A percentile compares a stretch with the other conserved stretches of the same genome.
phyloP scores from a whole-genome alignment of 2,113 vertebrate species.

The Callithrix jacchus region DNA sequence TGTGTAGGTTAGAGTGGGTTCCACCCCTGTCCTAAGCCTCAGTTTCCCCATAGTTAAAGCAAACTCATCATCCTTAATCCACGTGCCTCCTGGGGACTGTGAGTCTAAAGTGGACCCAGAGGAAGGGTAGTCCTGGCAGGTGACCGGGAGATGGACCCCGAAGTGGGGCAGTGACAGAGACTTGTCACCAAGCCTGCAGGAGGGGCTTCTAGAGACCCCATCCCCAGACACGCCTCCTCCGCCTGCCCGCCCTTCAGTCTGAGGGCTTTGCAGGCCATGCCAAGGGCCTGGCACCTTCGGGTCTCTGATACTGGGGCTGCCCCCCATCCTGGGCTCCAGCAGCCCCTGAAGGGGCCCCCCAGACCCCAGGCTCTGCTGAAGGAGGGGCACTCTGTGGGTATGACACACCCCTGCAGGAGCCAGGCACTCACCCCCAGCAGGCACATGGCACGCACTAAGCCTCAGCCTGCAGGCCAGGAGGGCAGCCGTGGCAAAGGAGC shows the following conservation, averaged over 20 bases:
- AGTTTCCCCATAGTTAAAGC: background rate
- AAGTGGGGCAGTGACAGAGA: background rate
- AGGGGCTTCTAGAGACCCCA: background rate
- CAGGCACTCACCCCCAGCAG: too few species aligned
- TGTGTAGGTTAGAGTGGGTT: background rate
- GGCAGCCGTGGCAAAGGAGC: background rate
- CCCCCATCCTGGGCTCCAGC: background rate
- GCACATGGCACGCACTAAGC: accelerated
- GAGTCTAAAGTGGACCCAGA: background rate
- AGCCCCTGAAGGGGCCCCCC: background rate
- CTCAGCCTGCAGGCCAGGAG: background rate
- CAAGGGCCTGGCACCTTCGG: too few species aligned
- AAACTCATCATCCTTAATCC: background rate
- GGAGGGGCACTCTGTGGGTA: too few species aligned
- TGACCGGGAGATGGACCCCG: background rate
- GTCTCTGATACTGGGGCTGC: too few species aligned
- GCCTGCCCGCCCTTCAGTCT: background rate
- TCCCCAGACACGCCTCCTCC: background rate
- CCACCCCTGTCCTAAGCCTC: background rate
- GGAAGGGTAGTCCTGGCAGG: background rate
- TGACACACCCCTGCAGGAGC: accelerated
- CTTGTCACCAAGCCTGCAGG: background rate
- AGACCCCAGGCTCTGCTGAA: background rate
- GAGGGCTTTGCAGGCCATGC: background rate
- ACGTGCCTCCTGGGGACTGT: background rate